Evolutionary conservation across 2,113 vertebrate species (phyloP), one percentile per base, ranked within the genome.

Genomic region (Pseudopodoces humilis): DNA sequence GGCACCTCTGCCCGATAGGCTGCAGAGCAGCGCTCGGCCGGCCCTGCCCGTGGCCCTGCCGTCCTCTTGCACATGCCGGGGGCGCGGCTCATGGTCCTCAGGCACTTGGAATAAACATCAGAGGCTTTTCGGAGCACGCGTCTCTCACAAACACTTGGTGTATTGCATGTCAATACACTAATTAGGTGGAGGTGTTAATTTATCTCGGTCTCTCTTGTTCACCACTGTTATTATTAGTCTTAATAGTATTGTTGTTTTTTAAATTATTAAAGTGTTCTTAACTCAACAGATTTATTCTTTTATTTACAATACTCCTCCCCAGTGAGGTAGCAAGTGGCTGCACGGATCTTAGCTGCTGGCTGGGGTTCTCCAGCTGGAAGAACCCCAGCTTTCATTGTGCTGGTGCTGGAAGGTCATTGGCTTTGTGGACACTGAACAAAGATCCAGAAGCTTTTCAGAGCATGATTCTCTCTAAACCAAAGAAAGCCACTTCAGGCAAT

Each of bases 1-100:
- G 13, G 1, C 1, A 0, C 30, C n/a, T 13, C 49, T 1, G 6
- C 31, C 31, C 8, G 0, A 4, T 9, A 41, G 46, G 20, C 15
- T 39, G 68, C 43, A 8, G 21, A 5, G 59, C 3, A 41, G 18
- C 0, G 0, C 39, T 13, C 7, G 0, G 5, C n/a, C 16, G 10
- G 16, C 15, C 28, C 47, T 3, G 82, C 59, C 12, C 4, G 4
- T 6, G 59, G 3, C 23, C 8, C 60, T 7, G 60, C 62, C 10
- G 0, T 9, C n/a, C 60, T 13, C 50, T 9, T 3, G 22, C 49
- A 14, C n/a, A 1, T 20, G 56, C 39, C 19, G 67, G 35, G 69
- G 37, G 50, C 9, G 15, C 15, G 23, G 69, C 33, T 47, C 5
- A 8, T 2, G 50, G 39, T 39, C 25, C 15, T 35, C 80, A 0